Base-by-base conservation (phyloP, 92 coral and sea anemone genomes). In the Scolanthus callimorphus region DNA sequence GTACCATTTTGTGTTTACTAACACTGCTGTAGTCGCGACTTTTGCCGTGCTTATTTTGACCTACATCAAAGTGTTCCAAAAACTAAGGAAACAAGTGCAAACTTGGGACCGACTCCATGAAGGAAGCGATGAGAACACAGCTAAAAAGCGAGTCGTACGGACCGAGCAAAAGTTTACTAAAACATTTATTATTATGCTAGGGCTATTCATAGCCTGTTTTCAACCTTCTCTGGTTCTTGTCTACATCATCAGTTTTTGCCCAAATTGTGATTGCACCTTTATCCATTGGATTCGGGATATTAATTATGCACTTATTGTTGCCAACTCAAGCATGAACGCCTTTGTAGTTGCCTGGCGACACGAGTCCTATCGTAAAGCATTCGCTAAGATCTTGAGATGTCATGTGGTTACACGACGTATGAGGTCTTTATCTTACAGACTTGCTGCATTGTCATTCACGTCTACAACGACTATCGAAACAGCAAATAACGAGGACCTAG, bases 251-350 rank as follows among this genome's bases (percentile, higher is more conserved):
- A 85, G 77, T 20, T 56, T 85, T 25, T 85, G 92, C 51, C 57
- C 55, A 10, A 49, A 30, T 1, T 85, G 92, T 68, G 68, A 71
- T 57, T 85, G 92, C 44, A 63, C 21, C 3, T 49, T 85, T 13
- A 43, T 85, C 4, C 92, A 80, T 63, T 77, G 85, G 77, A 63
- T 73, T 13, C 69, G 92, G 30, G 92, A 85, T 25, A 54, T 70
- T 6, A 60, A 67, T 8, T 69, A 77, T 44, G 51, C 70, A 52
- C 62, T 85, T 31, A 65, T 85, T 15, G 59, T 82, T 67, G 80
- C 81, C 24, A 85, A 80, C 55, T 85, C 92, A 0, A 76, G 77
- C 22, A 73, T 85, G 30, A 75, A 85, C 26, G 83, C 92, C 1
- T 77, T 72, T 12, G 73, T 85, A 0, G 74, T 77, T 27, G 87